Percentiles rank a stretch among this genome's conserved stretches.
Conservation (phyloP, 1,140 invertebrate genomes). For the Drosophila burlai region DNA sequence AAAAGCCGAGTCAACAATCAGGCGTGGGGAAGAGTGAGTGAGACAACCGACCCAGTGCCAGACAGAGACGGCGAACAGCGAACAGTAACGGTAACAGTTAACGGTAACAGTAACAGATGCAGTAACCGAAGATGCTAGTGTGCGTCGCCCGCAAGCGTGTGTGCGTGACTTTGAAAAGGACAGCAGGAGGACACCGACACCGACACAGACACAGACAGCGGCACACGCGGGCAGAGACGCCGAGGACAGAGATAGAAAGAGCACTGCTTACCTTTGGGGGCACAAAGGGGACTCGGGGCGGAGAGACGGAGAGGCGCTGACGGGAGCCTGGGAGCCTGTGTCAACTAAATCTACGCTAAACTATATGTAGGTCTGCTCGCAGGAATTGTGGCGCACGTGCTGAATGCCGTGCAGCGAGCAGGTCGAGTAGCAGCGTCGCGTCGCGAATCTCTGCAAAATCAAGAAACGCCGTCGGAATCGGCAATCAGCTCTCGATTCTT, state of each 20-base stretch:
- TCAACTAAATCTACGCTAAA: slow-evolving; percentile 74
- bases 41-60: slow-evolving; percentile 16
- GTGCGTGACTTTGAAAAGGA: slow-evolving; percentile 32
- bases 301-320: not conserved
- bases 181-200: slow-evolving; percentile 37
- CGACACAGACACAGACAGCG: slow-evolving; percentile 25
- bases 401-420: slow-evolving; percentile 88
- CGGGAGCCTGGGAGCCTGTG: slow-evolving; percentile 8
- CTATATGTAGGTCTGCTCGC: slow-evolving; percentile 92
- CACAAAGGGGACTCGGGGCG: not conserved
- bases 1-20: slow-evolving; percentile 50
- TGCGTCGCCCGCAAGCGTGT: not conserved
- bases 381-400: slow-evolving; percentile 90
- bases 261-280: slow-evolving; percentile 71
- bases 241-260: slow-evolving; percentile 25
- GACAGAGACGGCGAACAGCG: slow-evolving; percentile 38
- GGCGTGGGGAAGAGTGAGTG: slow-evolving; percentile 22
- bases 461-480: slow-evolving; percentile 64
- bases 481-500: slow-evolving; percentile 53
- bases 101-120: slow-evolving; percentile 39
- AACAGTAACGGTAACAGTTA: slow-evolving; percentile 22
- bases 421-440: slow-evolving; percentile 90
- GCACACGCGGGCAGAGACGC: slow-evolving; percentile 12
- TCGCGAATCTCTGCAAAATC: slow-evolving; percentile 89
- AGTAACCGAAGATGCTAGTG: slow-evolving; percentile 26